These are phyloP conservation scores for Eristalis arbustorum DNA, from an alignment of 2,888 invertebrate genomes.

Conservation along the genomic window DNA sequence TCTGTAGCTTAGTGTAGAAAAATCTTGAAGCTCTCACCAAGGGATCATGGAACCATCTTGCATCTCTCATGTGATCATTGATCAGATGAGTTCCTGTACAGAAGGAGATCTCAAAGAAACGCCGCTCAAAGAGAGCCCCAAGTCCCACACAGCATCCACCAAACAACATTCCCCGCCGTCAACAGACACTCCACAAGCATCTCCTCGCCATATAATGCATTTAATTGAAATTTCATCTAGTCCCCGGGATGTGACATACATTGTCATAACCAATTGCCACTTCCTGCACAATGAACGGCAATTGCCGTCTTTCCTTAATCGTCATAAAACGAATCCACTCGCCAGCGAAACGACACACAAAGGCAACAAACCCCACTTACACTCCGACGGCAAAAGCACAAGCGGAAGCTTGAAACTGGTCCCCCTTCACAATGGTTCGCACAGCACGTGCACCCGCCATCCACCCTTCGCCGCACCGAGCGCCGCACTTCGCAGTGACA, in stretches of 20 bases:
- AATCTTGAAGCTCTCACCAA: too few relatives aligned
- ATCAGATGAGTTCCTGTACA: neutral
- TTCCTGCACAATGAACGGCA: slow-evolving; percentile 35
- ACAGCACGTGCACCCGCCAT: slow-evolving; percentile 11
- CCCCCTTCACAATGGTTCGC: neutral
- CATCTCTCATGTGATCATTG: too few relatives aligned
- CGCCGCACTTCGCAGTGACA: neutral
- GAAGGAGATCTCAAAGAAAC: neutral
- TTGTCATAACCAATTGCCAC: slow-evolving; percentile 31
- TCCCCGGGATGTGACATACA: neutral
- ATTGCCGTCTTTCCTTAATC: slow-evolving; percentile 2
- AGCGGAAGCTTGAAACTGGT: slow-evolving; percentile 26
- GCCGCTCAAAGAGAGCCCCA: neutral
- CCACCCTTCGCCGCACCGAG: neutral
- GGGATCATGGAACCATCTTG: neutral
- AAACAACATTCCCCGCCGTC: neutral
- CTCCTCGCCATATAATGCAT: neutral
- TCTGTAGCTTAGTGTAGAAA: too few relatives aligned
- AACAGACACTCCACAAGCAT: neutral
- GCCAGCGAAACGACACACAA: neutral
- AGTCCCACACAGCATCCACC: neutral
- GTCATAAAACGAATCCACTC: neutral
- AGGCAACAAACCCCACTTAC: slow-evolving; percentile 15
- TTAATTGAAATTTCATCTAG: neutral
- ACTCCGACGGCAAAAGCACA: neutral